Evolutionary conservation across 2,797 vertebrate species (phyloP).

Genomic region (Antennarius maculatus): DNA sequence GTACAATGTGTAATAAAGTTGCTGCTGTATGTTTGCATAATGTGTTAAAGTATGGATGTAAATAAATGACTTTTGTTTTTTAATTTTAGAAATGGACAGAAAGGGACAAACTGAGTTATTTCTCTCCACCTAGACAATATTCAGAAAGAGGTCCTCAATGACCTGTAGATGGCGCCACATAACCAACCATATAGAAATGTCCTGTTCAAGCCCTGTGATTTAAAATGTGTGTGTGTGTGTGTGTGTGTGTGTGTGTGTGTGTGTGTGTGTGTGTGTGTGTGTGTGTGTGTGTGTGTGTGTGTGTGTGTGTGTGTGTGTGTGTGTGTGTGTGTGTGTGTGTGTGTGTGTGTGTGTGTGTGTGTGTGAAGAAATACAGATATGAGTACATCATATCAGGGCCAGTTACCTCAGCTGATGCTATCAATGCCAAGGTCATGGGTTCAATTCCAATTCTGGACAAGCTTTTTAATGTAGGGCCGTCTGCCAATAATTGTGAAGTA

Average conservation of each 20-base stretch:
- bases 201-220: slow-evolving; percentile 2
- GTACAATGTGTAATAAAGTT: neutral
- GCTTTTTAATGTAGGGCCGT: too few species aligned
- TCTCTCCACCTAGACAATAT: neutral
- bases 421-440: slow-evolving; percentile 76
- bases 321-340: slow-evolving; percentile 22
- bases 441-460: slow-evolving; percentile 64
- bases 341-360: slow-evolving; percentile 10
- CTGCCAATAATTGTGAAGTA: too few species aligned
- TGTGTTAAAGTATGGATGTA: neutral
- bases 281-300: slow-evolving; percentile 23
- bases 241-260: slow-evolving; percentile 9
- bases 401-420: slow-evolving; percentile 74
- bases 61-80: neutral
- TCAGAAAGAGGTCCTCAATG: neutral
- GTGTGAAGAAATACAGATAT: neutral
- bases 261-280: slow-evolving; percentile 23
- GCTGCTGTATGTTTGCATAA: neutral
- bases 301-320: slow-evolving; percentile 23
- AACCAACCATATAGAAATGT: slow-evolving; percentile 40
- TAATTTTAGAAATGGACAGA: neutral
- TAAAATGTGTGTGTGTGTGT: slow-evolving; percentile 14
- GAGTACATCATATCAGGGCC: slow-evolving; percentile 13
- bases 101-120: neutral
- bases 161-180: slow-evolving; percentile 75